Evolutionary conservation across 2,113 vertebrate species (phyloP).

Genomic region (Trinectes maculatus): DNA sequence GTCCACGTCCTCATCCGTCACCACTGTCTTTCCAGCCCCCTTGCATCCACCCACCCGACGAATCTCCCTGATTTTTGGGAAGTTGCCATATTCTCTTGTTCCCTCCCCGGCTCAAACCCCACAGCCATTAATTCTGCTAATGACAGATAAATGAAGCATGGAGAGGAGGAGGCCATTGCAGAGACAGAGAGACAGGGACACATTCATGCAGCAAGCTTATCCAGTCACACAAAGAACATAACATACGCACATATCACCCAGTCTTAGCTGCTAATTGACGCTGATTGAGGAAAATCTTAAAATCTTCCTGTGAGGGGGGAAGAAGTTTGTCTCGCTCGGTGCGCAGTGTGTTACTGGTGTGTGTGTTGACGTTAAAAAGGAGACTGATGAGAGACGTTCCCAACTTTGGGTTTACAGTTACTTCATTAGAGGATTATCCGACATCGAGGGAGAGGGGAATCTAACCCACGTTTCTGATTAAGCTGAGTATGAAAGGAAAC

Average conservation of each 20-base stretch:
- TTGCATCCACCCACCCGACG: not conserved
- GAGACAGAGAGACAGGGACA: slow-evolving; percentile 13
- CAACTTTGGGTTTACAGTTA: slow-evolving; percentile 56
- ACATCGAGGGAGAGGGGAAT: slow-evolving; percentile 51
- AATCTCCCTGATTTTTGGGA: too few relatives aligned
- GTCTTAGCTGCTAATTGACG: slow-evolving; percentile 60
- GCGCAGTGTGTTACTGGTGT: slow-evolving; percentile 12
- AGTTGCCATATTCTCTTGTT: slow-evolving; percentile 49
- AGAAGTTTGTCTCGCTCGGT: slow-evolving; percentile 14
- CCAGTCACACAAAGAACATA: not conserved
- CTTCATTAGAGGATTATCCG: slow-evolving; percentile 63
- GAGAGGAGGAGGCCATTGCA: slow-evolving; percentile 48
- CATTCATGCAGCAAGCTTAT: slow-evolving; percentile 9
- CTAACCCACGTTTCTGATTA: slow-evolving; percentile 57
- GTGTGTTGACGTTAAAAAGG: slow-evolving; percentile 6
- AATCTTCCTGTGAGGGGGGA: slow-evolving; percentile 11
- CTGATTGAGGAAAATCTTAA: slow-evolving; percentile 56
- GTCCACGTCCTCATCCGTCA: slow-evolving; percentile 29
- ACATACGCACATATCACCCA: slow-evolving; percentile 27
- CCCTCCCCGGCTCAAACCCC: slow-evolving; percentile 56
- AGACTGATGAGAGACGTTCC: slow-evolving; percentile 51
- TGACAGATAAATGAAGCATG: slow-evolving; percentile 78
- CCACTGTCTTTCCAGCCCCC: not conserved
- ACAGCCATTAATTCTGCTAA: slow-evolving; percentile 75
- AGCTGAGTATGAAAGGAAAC: slow-evolving; percentile 1